A percentile compares a stretch with the other conserved stretches of the same genome.
These are phyloP conservation scores for Nesoenas mayeri DNA, from an alignment of 2,113 vertebrate genomes.

Conservation along the genomic window DNA sequence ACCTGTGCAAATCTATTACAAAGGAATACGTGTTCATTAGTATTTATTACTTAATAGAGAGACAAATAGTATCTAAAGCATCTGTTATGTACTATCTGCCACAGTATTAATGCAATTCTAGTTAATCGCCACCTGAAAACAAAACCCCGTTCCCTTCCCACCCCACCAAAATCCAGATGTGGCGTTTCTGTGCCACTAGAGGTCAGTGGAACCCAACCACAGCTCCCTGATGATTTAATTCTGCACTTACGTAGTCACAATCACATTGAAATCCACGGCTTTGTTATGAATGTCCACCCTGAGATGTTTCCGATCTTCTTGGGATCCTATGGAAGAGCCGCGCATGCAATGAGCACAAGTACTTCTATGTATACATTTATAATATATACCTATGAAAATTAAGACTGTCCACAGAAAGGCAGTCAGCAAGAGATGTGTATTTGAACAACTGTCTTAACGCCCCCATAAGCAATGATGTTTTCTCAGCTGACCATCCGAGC, in stretches of 20 bases:
- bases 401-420: background rate
- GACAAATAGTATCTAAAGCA: background rate
- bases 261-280: conserved; percentile 86
- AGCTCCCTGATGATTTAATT: background rate
- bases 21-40: background rate
- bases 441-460: background rate
- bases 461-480: background rate
- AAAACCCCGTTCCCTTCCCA: background rate
- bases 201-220: background rate
- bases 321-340: conserved; percentile 78
- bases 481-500: background rate
- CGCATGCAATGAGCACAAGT: background rate
- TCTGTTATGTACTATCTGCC: background rate
- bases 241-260: conserved; percentile 92
- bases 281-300: conserved; percentile 85
- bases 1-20: background rate
- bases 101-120: background rate
- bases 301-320: conserved; percentile 89
- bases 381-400: background rate
- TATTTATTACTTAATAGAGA: background rate
- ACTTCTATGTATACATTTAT: background rate
- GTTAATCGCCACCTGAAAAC: background rate
- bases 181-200: conserved; percentile 20
- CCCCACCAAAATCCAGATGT: background rate
- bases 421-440: background rate